Conservation (phyloP, 2,113 vertebrate species). For the Callorhinus ursinus region DNA sequence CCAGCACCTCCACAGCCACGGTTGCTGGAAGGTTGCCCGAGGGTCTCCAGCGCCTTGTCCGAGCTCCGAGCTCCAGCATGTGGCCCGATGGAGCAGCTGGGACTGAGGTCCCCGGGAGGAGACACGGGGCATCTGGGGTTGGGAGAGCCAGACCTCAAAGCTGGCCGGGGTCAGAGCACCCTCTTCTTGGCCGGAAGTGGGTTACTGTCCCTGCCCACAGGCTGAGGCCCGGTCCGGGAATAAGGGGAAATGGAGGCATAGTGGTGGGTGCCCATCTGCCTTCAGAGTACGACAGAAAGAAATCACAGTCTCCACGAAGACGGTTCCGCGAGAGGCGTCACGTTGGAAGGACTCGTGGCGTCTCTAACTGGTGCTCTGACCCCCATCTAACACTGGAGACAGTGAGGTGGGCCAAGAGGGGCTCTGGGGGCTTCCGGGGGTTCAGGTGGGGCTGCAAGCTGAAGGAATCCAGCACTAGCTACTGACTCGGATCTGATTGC, state of each 20-base stretch:
- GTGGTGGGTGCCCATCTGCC: not conserved
- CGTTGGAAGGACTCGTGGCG: not conserved
- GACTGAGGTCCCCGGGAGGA: not conserved
- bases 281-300: not conserved
- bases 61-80: rapidly evolving
- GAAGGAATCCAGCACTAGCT: not conserved
- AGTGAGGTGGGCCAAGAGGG: not conserved
- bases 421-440: rapidly evolving
- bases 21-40: rapidly evolving
- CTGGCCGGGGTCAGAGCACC: not conserved
- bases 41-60: too few species aligned
- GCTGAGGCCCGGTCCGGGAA: not conserved
- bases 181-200: too few species aligned
- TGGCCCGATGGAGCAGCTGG: not conserved
- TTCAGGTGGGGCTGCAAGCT: not conserved
- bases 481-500: not conserved
- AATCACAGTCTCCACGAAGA: not conserved
- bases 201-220: not conserved
- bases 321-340: rapidly evolving
- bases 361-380: not conserved
- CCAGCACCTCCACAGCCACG: too few species aligned
- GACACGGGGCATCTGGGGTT: not conserved
- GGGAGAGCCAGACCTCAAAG: not conserved
- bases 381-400: not conserved
- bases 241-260: not conserved